Conservation (phyloP, 2,888 invertebrate species). For the Yponomeuta cagnagella region DNA sequence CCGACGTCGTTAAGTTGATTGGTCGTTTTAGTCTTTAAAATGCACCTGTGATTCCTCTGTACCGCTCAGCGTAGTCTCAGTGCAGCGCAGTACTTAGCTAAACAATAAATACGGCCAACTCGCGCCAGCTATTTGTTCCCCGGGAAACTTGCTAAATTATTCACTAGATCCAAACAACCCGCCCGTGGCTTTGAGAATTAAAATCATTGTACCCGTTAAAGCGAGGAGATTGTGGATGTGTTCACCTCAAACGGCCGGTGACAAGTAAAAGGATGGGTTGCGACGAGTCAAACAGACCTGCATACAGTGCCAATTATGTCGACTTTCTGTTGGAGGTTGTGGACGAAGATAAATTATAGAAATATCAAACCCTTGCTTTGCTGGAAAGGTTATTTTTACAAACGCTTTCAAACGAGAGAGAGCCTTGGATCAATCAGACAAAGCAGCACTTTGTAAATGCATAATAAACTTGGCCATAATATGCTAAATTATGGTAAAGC, state of each 20-base stretch:
- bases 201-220: neutral
- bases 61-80: neutral
- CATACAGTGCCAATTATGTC: no score
- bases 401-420: no score
- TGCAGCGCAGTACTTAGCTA: constrained; percentile 8
- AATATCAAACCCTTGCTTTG: no score
- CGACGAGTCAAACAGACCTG: neutral
- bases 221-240: neutral
- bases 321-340: no score
- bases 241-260: neutral
- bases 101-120: constrained; percentile 9
- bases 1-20: no score
- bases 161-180: constrained; percentile 6
- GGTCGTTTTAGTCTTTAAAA: neutral
- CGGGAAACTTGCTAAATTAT: constrained; percentile 6
- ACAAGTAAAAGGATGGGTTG: neutral
- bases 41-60: neutral
- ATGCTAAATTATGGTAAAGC: no score
- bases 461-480: no score
- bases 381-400: no score
- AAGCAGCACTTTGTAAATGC: no score
- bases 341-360: no score
- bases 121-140: constrained; percentile 7
- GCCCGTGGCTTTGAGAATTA: neutral
- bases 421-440: no score